A percentile compares a stretch with the other conserved stretches of the same genome.
Evolutionary conservation across 2,888 invertebrate genomes (phyloP).

Genomic region (Octonoba sinensis): DNA sequence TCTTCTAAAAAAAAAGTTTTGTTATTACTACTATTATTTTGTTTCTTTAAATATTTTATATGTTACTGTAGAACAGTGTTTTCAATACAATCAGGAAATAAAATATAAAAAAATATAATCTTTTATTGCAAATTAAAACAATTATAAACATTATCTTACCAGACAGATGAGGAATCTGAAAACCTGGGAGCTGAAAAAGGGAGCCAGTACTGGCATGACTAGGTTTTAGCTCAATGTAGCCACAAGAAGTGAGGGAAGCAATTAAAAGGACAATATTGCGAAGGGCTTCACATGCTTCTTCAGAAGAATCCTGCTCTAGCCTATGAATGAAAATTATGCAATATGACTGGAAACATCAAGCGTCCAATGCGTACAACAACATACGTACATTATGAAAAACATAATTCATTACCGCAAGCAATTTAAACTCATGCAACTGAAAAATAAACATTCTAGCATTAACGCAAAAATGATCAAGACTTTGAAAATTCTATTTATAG

Average conservation of each 20-base stretch:
- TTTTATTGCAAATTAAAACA: not conserved
- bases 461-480: no score
- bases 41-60: no score
- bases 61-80: no score
- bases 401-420: no score
- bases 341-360: not conserved
- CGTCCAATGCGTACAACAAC: not conserved
- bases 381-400: no score
- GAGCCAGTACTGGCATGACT: constrained; percentile 86
- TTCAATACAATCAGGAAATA: no score
- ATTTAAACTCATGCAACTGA: no score
- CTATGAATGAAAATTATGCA: constrained; percentile 2
- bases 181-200: constrained; percentile 93
- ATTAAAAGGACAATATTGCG: constrained; percentile 93
- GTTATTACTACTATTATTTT: no score
- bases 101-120: no score
- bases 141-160: constrained; percentile 73
- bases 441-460: no score
- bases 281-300: constrained; percentile 90
- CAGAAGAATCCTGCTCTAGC: constrained; percentile 82
- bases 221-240: constrained; percentile 86
- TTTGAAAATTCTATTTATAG: no score
- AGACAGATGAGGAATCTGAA: constrained; percentile 89
- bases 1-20: no score
- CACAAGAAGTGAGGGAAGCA: constrained; percentile 94